These are phyloP conservation scores for Porites divaricata DNA, from an alignment of 92 coral and sea anemone species.

Conservation along the genomic window DNA sequence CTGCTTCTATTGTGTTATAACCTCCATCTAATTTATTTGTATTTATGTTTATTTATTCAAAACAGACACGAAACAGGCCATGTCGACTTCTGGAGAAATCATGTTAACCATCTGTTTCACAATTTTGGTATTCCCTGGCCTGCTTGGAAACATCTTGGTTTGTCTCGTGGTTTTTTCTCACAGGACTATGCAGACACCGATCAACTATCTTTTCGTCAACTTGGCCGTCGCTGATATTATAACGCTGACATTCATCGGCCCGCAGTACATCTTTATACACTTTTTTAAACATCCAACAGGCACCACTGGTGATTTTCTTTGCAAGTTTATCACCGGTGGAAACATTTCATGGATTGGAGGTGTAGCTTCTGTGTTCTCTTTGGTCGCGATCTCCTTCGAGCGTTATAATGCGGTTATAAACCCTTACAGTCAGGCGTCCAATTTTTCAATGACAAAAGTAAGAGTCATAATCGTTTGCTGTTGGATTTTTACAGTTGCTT, in stretches of 20 bases:
- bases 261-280: constrained; percentile 48
- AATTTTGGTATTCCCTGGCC: constrained; percentile 25
- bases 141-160: constrained; percentile 48
- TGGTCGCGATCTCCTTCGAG: constrained; percentile 47
- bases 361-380: constrained; percentile 55
- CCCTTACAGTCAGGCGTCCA: constrained; percentile 29
- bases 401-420: constrained; percentile 49
- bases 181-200: constrained; percentile 51
- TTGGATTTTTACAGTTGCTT: background rate
- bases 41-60: background rate
- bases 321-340: constrained; percentile 59
- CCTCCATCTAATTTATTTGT: background rate
- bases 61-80: background rate
- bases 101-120: constrained; percentile 3
- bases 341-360: constrained; percentile 64
- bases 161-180: constrained; percentile 33
- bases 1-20: background rate
- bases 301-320: constrained; percentile 27
- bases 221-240: constrained; percentile 51
- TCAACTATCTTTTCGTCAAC: constrained; percentile 52
- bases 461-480: background rate
- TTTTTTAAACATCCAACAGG: constrained; percentile 43
- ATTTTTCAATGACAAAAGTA: background rate
- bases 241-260: constrained; percentile 15
- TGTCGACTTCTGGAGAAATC: background rate